These are phyloP conservation scores for Bryconaethiops microstoma DNA, from an alignment of 2,797 vertebrate genomes.

Conservation along the genomic window DNA sequence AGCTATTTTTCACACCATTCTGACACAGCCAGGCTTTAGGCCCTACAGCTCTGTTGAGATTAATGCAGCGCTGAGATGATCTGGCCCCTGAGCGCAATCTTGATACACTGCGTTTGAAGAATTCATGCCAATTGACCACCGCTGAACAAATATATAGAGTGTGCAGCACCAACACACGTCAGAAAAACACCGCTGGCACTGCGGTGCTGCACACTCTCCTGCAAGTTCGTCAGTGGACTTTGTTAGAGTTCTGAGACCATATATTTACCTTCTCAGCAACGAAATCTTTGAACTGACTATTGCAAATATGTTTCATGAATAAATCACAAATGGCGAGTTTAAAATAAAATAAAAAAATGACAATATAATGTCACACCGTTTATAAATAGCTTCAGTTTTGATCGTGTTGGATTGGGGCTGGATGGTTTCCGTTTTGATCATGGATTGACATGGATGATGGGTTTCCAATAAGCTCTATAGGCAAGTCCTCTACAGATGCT, in stretches of 20 bases:
- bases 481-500: no score
- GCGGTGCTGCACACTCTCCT: background rate
- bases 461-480: no score
- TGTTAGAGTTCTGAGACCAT: background rate
- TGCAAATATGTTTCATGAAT: no score
- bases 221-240: background rate
- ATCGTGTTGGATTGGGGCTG: no score
- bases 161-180: conserved; percentile 53
- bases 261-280: background rate
- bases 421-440: no score
- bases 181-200: conserved; percentile 48
- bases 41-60: conserved; percentile 63
- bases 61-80: conserved; percentile 63
- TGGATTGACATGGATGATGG: no score
- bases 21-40: conserved; percentile 34
- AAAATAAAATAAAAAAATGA: no score
- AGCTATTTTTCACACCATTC: conserved; percentile 52
- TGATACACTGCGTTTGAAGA: conserved; percentile 68
- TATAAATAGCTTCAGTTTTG: no score
- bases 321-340: no score
- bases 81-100: conserved; percentile 41
- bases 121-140: conserved; percentile 55
- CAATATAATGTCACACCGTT: no score
- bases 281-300: background rate
- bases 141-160: conserved; percentile 51